Conservation (phyloP, 1,140 invertebrate genomes). For the Diorhabda sublineata region DNA sequence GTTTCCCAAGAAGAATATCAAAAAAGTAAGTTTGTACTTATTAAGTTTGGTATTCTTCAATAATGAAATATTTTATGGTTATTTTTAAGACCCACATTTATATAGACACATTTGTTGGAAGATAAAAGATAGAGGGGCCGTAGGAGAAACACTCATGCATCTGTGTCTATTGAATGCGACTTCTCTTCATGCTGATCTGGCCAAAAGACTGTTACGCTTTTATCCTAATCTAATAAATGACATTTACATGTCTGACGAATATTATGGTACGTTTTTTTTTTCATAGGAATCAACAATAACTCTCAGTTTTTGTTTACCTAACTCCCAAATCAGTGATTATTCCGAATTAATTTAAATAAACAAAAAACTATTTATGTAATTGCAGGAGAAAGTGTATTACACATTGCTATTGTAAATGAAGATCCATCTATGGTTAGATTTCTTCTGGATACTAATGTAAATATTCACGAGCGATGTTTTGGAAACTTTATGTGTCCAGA, state of each 20-base stretch:
- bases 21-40: constrained; percentile 34
- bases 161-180: constrained; percentile 89
- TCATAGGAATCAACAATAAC: not conserved
- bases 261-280: constrained; percentile 72
- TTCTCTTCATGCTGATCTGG: constrained; percentile 86
- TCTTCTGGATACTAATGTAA: constrained; percentile 84
- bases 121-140: constrained; percentile 85
- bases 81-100: constrained; percentile 40
- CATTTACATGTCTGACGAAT: constrained; percentile 93
- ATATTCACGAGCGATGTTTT: constrained; percentile 85
- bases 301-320: too few relatives aligned
- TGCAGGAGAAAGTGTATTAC: constrained; percentile 82
- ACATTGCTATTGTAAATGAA: constrained; percentile 97
- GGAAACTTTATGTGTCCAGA: constrained; percentile 97
- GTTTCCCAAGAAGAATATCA: constrained; percentile 50
- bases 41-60: not conserved
- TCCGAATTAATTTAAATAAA: too few relatives aligned
- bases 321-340: too few relatives aligned
- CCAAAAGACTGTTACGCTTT: constrained; percentile 83
- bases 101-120: constrained; percentile 91
- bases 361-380: not conserved
- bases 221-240: constrained; percentile 96
- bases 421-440: constrained; percentile 97
- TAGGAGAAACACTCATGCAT: constrained; percentile 93
- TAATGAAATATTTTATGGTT: not conserved